A percentile compares a stretch with the other conserved stretches of the same genome.
These are phyloP conservation scores for Odontomyia ornata DNA, from an alignment of 2,888 invertebrate genomes.

Conservation along the genomic window DNA sequence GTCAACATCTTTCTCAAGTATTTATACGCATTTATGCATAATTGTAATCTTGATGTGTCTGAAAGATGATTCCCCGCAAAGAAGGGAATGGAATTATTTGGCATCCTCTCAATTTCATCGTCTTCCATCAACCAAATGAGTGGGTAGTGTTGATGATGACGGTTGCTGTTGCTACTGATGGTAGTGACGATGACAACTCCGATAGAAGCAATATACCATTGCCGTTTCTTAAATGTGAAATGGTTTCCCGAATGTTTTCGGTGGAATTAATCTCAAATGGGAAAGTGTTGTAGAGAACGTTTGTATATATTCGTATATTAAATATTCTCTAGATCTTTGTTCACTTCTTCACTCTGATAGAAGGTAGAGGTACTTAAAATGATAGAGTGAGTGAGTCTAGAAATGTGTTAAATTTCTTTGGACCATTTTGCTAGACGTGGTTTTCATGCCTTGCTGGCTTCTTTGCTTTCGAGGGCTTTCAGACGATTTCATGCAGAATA, in stretches of 20 bases:
- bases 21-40: slow-evolving; percentile 41
- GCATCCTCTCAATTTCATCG: neutral
- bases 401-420: neutral
- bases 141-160: neutral
- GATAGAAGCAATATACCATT: neutral
- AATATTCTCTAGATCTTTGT: neutral
- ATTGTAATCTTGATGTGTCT: slow-evolving; percentile 40
- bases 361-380: neutral
- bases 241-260: slow-evolving; percentile 21
- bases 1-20: slow-evolving; percentile 38
- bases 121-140: neutral
- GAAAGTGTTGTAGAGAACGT: slow-evolving; percentile 19
- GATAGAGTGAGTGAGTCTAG: neutral
- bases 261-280: slow-evolving; percentile 26
- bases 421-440: neutral
- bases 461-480: no score
- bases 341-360: neutral
- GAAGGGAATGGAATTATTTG: neutral
- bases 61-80: slow-evolving; percentile 18
- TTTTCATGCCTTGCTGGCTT: neutral
- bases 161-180: neutral
- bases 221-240: slow-evolving; percentile 5
- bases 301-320: neutral
- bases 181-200: neutral
- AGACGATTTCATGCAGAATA: no score